Conservation (phyloP, 30 jellyfish, hydroid and myxozoan species). For the Pelagia noctiluca region DNA sequence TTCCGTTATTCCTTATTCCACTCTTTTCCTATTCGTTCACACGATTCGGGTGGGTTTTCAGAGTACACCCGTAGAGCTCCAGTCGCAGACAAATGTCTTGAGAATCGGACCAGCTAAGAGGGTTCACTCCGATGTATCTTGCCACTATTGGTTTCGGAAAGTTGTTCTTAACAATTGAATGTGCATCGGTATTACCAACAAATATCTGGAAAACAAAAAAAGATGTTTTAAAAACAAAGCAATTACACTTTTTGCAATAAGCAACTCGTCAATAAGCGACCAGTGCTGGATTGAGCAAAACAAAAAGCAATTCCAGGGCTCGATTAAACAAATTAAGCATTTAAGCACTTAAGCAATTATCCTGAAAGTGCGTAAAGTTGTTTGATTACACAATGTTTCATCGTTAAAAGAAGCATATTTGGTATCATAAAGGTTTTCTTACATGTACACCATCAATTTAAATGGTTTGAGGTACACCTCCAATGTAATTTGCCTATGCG, state of each 20-base stretch:
- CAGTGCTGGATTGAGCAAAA: neutral
- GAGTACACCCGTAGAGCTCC: constrained; percentile 67
- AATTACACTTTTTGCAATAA: no score
- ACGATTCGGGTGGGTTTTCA: neutral
- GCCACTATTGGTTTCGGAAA: constrained; percentile 64
- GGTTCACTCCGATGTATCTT: constrained; percentile 68
- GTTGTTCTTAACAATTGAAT: constrained; percentile 35
- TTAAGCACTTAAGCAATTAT: neutral
- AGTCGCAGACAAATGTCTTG: constrained; percentile 57
- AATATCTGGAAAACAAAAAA: constrained; percentile 25
- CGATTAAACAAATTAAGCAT: no score
- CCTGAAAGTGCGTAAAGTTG: neutral
- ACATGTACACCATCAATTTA: neutral
- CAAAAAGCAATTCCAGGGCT: neutral
- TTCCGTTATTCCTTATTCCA: no score
- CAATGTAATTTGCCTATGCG: neutral
- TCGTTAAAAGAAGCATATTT: neutral
- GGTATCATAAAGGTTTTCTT: neutral
- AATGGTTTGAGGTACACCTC: neutral
- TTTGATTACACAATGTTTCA: neutral
- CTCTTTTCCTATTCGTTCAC: neutral
- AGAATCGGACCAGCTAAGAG: constrained; percentile 50
- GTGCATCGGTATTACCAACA: constrained; percentile 58
- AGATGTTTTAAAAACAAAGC: neutral
- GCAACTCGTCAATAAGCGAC: neutral